These are phyloP conservation scores for human DNA, from an alignment of 2,113 vertebrate species.

Conservation along the genomic window DNA sequence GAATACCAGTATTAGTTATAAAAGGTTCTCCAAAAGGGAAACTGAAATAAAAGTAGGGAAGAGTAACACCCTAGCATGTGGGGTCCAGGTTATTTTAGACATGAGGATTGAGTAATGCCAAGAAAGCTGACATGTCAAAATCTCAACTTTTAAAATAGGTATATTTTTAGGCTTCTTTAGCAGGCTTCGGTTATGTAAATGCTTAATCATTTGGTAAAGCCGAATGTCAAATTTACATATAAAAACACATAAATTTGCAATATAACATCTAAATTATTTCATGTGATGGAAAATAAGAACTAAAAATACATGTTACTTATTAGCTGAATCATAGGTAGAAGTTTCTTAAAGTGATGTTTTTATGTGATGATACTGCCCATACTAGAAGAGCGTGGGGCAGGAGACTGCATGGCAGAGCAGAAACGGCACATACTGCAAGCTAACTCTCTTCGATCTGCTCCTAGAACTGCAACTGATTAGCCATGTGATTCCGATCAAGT, in stretches of 20 bases:
- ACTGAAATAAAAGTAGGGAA: not conserved
- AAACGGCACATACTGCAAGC: not conserved
- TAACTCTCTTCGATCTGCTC: not conserved
- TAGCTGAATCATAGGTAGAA: not conserved
- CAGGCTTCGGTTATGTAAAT: constrained; percentile 36
- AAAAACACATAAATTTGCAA: not conserved
- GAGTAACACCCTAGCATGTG: not conserved
- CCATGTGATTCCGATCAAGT: not conserved
- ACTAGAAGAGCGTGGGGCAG: not conserved
- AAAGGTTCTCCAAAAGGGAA: not conserved
- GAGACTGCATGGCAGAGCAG: not conserved
- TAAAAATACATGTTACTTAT: not conserved
- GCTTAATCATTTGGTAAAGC: constrained; percentile 44
- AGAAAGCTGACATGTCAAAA: constrained; percentile 38
- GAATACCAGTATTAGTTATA: constrained; percentile 23
- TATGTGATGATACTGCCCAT: not conserved
- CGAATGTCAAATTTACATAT: not conserved
- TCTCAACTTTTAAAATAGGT: constrained; percentile 47
- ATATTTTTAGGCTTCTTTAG: constrained; percentile 76
- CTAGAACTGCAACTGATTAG: not conserved
- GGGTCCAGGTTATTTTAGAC: constrained; percentile 57
- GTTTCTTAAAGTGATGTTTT: not conserved
- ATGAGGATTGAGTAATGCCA: constrained; percentile 54
- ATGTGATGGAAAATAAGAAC: not conserved
- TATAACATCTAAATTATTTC: not conserved